Percentiles rank a stretch among this genome's conserved stretches.
Evolutionary conservation across 2,797 vertebrate genomes (phyloP).

Genomic region (Tarsius wallacei): DNA sequence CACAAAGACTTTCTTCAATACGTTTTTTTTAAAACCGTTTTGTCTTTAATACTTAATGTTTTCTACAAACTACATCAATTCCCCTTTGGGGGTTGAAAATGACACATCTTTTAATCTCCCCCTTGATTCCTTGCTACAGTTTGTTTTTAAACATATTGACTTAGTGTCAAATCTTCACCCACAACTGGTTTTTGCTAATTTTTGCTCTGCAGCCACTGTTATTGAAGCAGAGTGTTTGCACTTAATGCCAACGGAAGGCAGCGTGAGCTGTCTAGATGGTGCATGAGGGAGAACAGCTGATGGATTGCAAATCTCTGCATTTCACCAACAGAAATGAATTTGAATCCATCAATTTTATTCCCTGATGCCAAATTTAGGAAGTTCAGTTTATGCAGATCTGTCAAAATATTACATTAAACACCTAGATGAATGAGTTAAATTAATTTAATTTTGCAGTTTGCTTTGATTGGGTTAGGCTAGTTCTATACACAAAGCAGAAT

Average conservation of each 20-base stretch:
- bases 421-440: constrained; percentile 83
- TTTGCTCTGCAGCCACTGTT: constrained; percentile 77
- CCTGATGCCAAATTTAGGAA: constrained; percentile 81
- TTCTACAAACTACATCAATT: constrained; percentile 42
- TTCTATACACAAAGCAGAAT: constrained; percentile 78
- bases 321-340: constrained; percentile 83
- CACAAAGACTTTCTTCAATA: constrained; percentile 22
- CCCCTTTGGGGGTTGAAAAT: constrained; percentile 47
- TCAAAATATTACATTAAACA: constrained; percentile 86
- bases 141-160: constrained; percentile 75
- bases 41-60: constrained; percentile 61
- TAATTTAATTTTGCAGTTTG: constrained; percentile 87
- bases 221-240: constrained; percentile 80
- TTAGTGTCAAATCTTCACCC: constrained; percentile 71
- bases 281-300: constrained; percentile 78
- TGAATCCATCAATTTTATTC: constrained; percentile 84
- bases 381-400: constrained; percentile 83
- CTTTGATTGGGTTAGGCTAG: constrained; percentile 78
- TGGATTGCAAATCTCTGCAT: constrained; percentile 80
- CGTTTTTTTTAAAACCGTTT: not conserved
- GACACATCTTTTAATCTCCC: not conserved
- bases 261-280: constrained; percentile 70
- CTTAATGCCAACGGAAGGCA: constrained; percentile 77
- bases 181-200: constrained; percentile 74
- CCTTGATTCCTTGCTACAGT: constrained; percentile 25